Evolutionary conservation across 1,140 invertebrate genomes (phyloP), one percentile per base, ranked within the genome.

Genomic region (Triops longicaudatus): DNA sequence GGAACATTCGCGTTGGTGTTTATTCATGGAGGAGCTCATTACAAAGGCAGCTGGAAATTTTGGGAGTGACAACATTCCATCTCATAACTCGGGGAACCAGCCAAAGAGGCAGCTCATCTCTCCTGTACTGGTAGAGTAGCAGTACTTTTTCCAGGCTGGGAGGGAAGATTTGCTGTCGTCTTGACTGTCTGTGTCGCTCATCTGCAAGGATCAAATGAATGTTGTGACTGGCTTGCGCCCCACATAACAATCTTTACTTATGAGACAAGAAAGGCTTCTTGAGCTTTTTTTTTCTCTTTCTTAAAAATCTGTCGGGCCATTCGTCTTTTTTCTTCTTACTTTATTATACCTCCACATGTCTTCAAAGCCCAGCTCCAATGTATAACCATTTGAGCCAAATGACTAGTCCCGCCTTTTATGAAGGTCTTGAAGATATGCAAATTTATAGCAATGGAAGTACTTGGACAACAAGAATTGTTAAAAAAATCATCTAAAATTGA

Each of bases 11-110:
- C 50, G n/a, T 63, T 63, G 50, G 50, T 63, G 50, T 63, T 63
- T 63, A 63, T 63, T 63, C 50, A 63, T 63, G 50, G 50, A 63
- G 50, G 50, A 63, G 50, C 50, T 63, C 50, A 63, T 63, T 63
- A 63, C 50, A 17, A 63, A 63, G 50, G 50, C 50, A 63, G 50
- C 50, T 63, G 50, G 50, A 63, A 63, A 63, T 63, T 63, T 63
- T 63, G 22, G 50, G 50, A 63, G 50, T 63, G 50, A 63, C 50
- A 63, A 14, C 50, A 63, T 63, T 63, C 50, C 50, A 63, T 63
- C 50, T 63, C 50, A 63, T 63, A 63, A 63, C 50, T 63, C 22
- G 50, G 50, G 50, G 17, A n/a, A 22, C 22, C 50, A 22, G 14
- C 50, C 50, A n/a, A 22, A 22, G 6, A n/a, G 50, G 50, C 50